Percentiles rank a stretch among this genome's conserved stretches.
Conservation (phyloP, 2,888 invertebrate species). For the Amiota communis region DNA sequence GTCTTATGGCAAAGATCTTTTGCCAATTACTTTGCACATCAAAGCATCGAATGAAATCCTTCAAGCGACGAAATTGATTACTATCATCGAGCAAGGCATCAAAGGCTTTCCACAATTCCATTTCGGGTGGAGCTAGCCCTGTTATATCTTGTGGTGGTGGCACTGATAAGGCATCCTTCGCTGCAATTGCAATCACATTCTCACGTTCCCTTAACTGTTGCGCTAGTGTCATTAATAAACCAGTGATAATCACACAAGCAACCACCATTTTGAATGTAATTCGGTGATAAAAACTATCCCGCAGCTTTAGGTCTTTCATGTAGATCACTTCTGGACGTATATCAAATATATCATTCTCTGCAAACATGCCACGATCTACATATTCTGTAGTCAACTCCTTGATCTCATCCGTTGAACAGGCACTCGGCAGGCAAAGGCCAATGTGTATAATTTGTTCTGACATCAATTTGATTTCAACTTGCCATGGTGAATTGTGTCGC, state of each 20-base stretch:
- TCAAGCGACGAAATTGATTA: constrained; percentile 44
- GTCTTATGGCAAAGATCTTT: constrained; percentile 61
- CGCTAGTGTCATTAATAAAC: constrained; percentile 59
- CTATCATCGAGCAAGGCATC: constrained; percentile 43
- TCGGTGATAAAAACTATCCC: constrained; percentile 66
- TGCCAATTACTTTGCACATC: constrained; percentile 66
- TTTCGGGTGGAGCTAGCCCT: constrained; percentile 53
- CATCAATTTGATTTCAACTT: constrained; percentile 73
- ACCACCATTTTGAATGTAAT: constrained; percentile 67
- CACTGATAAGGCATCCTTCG: neutral
- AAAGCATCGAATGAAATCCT: constrained; percentile 67
- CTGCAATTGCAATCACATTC: neutral
- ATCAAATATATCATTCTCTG: constrained; percentile 69
- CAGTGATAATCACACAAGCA: constrained; percentile 56
- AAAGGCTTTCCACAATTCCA: constrained; percentile 51
- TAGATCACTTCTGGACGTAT: constrained; percentile 70
- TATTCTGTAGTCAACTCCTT: constrained; percentile 67
- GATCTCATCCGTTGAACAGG: constrained; percentile 72
- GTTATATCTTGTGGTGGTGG: neutral
- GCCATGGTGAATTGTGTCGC: constrained; percentile 73
- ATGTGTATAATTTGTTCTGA: constrained; percentile 74
- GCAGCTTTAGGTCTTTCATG: constrained; percentile 70
- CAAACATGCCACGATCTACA: constrained; percentile 63
- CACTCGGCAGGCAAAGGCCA: constrained; percentile 75
- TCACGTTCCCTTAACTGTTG: constrained; percentile 49